These are phyloP conservation scores for Thalassophryne amazonica DNA, from an alignment of 2,797 vertebrate species.

Conservation along the genomic window DNA sequence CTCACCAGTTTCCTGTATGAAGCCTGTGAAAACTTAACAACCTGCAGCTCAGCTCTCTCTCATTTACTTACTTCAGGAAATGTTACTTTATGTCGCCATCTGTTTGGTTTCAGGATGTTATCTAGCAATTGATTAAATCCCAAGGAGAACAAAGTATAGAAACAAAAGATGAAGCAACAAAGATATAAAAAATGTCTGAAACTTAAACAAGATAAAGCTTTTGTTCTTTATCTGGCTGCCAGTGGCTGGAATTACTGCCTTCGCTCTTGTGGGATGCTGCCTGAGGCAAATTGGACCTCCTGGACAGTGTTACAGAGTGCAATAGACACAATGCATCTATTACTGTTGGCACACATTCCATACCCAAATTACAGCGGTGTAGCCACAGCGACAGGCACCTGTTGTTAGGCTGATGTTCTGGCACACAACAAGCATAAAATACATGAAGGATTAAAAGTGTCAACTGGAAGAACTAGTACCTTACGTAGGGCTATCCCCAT, in stretches of 20 bases:
- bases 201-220: slow-evolving; percentile 18
- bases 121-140: not conserved
- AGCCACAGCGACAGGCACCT: slow-evolving; percentile 18
- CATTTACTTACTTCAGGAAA: too few relatives aligned
- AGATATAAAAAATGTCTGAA: slow-evolving; percentile 15
- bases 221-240: slow-evolving; percentile 38
- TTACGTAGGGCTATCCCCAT: slow-evolving; percentile 20
- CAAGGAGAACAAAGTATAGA: not conserved
- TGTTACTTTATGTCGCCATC: not conserved
- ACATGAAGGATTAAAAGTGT: slow-evolving; percentile 16
- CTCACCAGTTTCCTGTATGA: too few relatives aligned
- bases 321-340: slow-evolving; percentile 43
- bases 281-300: slow-evolving; percentile 44
- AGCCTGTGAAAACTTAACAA: too few relatives aligned
- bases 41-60: too few relatives aligned
- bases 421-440: slow-evolving; percentile 5
- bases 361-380: slow-evolving; percentile 17
- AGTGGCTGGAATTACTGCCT: slow-evolving; percentile 34
- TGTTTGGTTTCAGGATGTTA: not conserved
- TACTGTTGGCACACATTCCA: slow-evolving; percentile 18
- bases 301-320: slow-evolving; percentile 39
- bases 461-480: slow-evolving; percentile 5
- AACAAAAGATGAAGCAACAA: not conserved
- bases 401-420: slow-evolving; percentile 29
- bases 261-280: slow-evolving; percentile 33